Base-by-base conservation (phyloP, 2,888 invertebrate species). In the Drosophila pegasa region DNA sequence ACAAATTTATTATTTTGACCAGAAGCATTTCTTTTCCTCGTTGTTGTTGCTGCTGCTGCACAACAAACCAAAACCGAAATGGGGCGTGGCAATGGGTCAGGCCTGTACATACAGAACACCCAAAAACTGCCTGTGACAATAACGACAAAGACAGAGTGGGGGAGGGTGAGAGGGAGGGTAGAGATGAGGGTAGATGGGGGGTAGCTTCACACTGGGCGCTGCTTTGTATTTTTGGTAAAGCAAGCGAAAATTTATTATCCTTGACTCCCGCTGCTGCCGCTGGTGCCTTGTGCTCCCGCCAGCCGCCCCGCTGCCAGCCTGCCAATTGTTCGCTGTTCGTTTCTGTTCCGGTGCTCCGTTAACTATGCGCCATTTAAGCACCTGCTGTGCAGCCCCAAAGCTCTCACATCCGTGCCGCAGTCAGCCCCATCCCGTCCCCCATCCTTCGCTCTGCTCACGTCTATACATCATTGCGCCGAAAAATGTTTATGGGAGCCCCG, bases 1-100 rank as follows among this genome's bases (percentile, higher is more conserved):
- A 90, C 89, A 88, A 90, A 90, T 90, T 87, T 89, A 90, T 90
- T 90, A 86, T 85, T 89, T 88, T 88, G 85, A 80, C 75, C 78
- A 88, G 78, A 71, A 75, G 56, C 52, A 56, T 69, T 77, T 75
- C 31, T 52, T n/a, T 0, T 10, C 8, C 2, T n/a, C 16, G 1
- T n/a, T 25, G 3, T 2, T 43, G 1, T 43, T n/a, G 3, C 9
- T n/a, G 22, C 7, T 43, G 25, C 1, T 3, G 48, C 48, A 57
- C 47, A 52, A 52, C 57, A 48, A 52, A 27, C 48, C 18, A 20
- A 54, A 54, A n/a, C 16, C 27, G 16, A 18, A 48, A 14, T 20
- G 38, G 27, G 48, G 31, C 47, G 47, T 48, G 31, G 47, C 48
- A 37, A 31, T 27, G 27, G 51, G 20, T 12, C 68, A 33, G 48